These are phyloP conservation scores for Thysanoteuthis rhombus DNA, from an alignment of 2,888 invertebrate genomes.

Conservation along the genomic window DNA sequence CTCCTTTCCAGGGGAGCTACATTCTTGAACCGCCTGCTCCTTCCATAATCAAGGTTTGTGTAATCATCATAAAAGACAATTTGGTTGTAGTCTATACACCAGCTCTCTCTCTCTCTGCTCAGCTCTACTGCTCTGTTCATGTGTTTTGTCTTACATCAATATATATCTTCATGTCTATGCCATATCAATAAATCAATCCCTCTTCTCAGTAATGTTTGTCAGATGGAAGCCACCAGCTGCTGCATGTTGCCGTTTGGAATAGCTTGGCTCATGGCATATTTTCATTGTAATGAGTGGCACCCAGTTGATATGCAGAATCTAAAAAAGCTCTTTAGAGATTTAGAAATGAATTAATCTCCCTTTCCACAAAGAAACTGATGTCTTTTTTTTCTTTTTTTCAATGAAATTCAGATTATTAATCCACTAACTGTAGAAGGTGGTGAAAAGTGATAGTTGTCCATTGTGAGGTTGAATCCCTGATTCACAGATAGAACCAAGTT, in stretches of 20 bases:
- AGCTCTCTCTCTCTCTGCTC: neutral
- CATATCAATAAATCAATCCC: neutral
- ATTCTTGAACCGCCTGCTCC: conserved; percentile 15
- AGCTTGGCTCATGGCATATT: conserved; percentile 17
- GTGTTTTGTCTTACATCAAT: conserved; percentile 12
- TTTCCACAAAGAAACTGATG: too few species aligned
- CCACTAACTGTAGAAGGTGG: too few species aligned
- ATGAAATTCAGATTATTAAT: too few species aligned
- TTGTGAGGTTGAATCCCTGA: too few species aligned
- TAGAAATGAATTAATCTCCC: neutral
- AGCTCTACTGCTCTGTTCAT: neutral
- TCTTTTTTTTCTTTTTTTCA: too few species aligned
- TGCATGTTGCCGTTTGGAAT: conserved; percentile 19
- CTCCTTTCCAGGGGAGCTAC: conserved; percentile 25
- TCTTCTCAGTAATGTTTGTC: conserved; percentile 1
- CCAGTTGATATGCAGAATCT: neutral
- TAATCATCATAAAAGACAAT: neutral
- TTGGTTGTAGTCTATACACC: conserved; percentile 24
- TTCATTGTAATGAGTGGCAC: neutral
- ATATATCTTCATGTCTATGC: neutral
- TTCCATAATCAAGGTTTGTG: conserved; percentile 28
- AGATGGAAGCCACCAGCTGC: neutral
- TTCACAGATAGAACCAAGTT: too few species aligned
- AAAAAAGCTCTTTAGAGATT: neutral
- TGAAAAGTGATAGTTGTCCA: too few species aligned